Percentiles rank a stretch among this genome's conserved stretches.
phyloP scores from a whole-genome alignment of 2,113 vertebrate genomes.

The Bagarius yarrelli region DNA sequence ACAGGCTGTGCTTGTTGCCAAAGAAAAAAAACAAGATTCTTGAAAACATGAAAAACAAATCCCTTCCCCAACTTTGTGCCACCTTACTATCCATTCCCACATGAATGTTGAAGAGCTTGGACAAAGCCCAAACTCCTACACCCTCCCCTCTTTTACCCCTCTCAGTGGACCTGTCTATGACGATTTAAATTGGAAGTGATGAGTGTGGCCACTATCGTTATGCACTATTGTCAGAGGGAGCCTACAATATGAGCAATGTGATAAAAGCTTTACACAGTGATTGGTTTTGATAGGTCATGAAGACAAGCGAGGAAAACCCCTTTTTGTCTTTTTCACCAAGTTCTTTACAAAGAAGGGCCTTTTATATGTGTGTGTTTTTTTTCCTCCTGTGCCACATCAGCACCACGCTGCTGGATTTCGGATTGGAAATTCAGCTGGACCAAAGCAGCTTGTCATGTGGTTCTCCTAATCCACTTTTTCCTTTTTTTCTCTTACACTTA shows the following conservation, averaged over 20 bases:
- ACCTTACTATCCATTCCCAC: slow-evolving; percentile 32
- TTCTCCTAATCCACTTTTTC: slow-evolving; percentile 32
- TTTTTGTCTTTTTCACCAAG: slow-evolving; percentile 58
- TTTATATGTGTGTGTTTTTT: slow-evolving; percentile 31
- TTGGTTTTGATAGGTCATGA: slow-evolving; percentile 96
- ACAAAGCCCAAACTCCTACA: slow-evolving; percentile 42
- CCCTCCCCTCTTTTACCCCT: slow-evolving; percentile 30
- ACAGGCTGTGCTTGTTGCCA: neutral
- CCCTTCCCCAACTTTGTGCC: neutral
- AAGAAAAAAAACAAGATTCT: neutral
- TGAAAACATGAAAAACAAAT: slow-evolving; percentile 13
- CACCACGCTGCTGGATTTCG: slow-evolving; percentile 21
- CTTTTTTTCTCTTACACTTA: neutral
- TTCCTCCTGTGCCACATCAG: slow-evolving; percentile 23
- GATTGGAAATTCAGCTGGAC: slow-evolving; percentile 27
- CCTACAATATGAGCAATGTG: slow-evolving; percentile 65
- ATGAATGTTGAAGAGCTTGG: slow-evolving; percentile 37
- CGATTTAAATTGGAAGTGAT: slow-evolving; percentile 98
- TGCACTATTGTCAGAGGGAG: slow-evolving; percentile 80
- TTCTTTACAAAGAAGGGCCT: slow-evolving; percentile 55
- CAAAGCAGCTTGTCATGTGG: slow-evolving; percentile 33
- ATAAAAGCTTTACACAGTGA: slow-evolving; percentile 78
- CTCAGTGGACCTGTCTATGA: slow-evolving; percentile 59
- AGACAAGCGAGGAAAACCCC: slow-evolving; percentile 77
- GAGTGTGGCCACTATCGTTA: slow-evolving; percentile 88